Conservation (phyloP, 1,140 invertebrate species). For the Orchestia grillus region DNA sequence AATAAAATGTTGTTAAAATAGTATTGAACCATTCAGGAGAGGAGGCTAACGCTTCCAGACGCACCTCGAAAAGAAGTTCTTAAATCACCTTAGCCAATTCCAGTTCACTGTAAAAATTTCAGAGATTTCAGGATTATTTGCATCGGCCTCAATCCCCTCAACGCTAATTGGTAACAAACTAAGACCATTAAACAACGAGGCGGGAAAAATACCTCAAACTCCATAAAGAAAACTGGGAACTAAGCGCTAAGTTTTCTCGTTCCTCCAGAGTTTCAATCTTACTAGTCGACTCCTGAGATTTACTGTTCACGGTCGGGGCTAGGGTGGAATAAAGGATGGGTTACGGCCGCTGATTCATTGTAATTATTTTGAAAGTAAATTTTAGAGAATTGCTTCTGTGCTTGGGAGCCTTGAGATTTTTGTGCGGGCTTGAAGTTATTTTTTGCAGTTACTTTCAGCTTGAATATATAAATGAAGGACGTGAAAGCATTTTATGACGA, state of each 20-base stretch:
- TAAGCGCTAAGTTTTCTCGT: not conserved
- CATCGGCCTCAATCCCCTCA: not conserved
- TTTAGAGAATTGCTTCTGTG: too few relatives aligned
- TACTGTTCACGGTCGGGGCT: not conserved
- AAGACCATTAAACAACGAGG: not conserved
- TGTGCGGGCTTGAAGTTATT: too few relatives aligned
- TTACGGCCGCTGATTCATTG: not conserved
- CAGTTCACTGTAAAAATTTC: not conserved
- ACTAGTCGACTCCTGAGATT: not conserved
- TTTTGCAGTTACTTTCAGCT: too few relatives aligned
- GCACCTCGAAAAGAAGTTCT: too few relatives aligned
- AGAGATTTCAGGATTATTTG: not conserved
- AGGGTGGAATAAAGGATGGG: not conserved
- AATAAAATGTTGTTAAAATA: too few relatives aligned
- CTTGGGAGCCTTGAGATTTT: too few relatives aligned
- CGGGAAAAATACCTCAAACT: not conserved
- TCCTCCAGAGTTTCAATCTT: not conserved
- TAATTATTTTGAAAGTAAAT: not conserved
- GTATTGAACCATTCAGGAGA: too few relatives aligned
- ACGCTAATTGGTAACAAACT: not conserved
- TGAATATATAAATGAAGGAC: too few relatives aligned
- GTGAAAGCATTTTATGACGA: too few relatives aligned
- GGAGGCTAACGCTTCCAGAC: too few relatives aligned
- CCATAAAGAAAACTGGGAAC: not conserved
- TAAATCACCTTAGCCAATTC: not conserved